These are phyloP conservation scores for Halcyon badia DNA, from an alignment of 2,797 vertebrate species.

Conservation along the genomic window DNA sequence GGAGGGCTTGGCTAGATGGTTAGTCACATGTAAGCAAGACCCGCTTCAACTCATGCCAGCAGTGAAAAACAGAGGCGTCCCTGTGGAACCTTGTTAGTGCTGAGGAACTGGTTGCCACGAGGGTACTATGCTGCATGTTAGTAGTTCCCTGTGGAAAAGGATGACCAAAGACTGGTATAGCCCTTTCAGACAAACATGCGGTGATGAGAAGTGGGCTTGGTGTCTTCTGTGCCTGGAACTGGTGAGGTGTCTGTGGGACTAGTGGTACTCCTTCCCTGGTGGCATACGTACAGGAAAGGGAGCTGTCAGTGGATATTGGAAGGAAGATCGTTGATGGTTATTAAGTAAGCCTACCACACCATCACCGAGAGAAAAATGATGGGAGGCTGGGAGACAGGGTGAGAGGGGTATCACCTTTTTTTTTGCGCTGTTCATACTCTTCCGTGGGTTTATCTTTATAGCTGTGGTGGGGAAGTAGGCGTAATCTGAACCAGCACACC, in stretches of 20 bases:
- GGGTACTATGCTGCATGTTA: not conserved
- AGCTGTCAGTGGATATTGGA: not conserved
- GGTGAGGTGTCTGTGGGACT: not conserved
- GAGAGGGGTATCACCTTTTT: rapidly evolving
- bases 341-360: not conserved
- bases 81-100: not conserved
- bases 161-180: not conserved
- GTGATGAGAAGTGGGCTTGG: not conserved
- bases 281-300: not conserved
- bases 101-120: not conserved
- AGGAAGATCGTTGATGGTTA: not conserved
- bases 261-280: not conserved
- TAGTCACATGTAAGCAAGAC: not conserved
- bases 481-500: not conserved
- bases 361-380: not conserved
- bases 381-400: not conserved
- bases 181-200: not conserved
- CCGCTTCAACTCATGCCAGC: not conserved
- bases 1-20: not conserved
- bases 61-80: not conserved
- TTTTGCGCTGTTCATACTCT: rapidly evolving
- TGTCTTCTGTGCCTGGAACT: not conserved
- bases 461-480: not conserved
- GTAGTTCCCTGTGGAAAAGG: not conserved
- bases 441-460: not conserved